These are phyloP conservation scores for Lagocephalus sceleratus DNA, from an alignment of 2,797 vertebrate species.

Conservation along the genomic window DNA sequence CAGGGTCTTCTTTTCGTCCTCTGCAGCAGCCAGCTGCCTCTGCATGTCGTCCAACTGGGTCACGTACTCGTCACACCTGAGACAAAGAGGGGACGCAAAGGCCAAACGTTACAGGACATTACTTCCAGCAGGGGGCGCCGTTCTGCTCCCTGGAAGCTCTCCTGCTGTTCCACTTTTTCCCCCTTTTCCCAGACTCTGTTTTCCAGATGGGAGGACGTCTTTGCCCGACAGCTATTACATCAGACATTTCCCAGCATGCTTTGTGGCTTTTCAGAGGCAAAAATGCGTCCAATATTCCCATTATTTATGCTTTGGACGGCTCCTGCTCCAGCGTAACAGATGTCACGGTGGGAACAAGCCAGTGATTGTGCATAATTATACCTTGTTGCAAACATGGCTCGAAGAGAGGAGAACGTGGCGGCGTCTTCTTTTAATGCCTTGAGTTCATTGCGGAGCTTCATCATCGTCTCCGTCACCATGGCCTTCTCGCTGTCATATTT, in stretches of 20 bases:
- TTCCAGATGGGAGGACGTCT: constrained; percentile 63
- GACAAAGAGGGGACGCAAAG: not conserved
- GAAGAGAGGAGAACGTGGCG: constrained; percentile 94
- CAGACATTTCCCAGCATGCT: constrained; percentile 65
- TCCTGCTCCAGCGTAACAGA: too few species aligned
- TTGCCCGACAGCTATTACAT: constrained; percentile 57
- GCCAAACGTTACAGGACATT: constrained; percentile 7
- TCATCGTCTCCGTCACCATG: constrained; percentile 94
- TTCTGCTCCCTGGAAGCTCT: constrained; percentile 10
- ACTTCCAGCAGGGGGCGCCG: constrained; percentile 59
- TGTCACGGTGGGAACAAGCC: not conserved
- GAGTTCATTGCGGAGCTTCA: constrained; percentile 95
- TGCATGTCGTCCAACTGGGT: constrained; percentile 98
- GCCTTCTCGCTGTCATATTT: constrained; percentile 95
- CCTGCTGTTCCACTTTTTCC: constrained; percentile 38
- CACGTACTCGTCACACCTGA: constrained; percentile 96
- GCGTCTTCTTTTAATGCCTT: constrained; percentile 97
- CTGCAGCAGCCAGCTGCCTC: constrained; percentile 90
- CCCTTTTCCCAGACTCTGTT: constrained; percentile 41
- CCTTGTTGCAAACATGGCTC: constrained; percentile 98
- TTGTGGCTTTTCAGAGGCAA: constrained; percentile 25
- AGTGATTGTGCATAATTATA: constrained; percentile 43
- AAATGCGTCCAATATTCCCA: constrained; percentile 4
- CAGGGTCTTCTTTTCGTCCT: constrained; percentile 98
- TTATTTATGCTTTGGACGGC: too few species aligned